These are phyloP conservation scores for Bungarus multicinctus DNA, from an alignment of 2,113 vertebrate species.

Conservation along the genomic window DNA sequence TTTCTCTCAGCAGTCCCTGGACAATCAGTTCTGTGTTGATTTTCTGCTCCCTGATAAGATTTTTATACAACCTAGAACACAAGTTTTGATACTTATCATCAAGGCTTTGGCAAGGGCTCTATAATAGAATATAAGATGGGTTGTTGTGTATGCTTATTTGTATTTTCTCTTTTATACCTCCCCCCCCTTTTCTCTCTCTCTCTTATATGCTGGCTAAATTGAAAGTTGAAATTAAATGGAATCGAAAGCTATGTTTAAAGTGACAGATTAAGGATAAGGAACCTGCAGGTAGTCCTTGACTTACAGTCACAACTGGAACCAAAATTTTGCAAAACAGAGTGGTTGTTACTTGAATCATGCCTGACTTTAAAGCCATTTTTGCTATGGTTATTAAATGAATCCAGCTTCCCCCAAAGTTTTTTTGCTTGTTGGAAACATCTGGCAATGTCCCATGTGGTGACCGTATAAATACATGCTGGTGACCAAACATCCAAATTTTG, in stretches of 20 bases:
- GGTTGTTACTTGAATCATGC: no score
- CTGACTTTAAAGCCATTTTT: neutral
- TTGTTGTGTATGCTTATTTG: neutral
- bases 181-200: fast-evolving
- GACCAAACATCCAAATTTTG: no score
- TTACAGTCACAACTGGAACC: no score
- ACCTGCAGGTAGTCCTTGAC: neutral
- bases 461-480: no score
- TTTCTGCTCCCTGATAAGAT: neutral
- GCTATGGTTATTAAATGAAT: neutral
- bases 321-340: no score
- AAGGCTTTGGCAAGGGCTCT: neutral
- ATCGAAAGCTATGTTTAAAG: neutral
- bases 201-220: neutral
- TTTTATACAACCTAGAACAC: neutral
- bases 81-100: neutral
- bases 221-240: neutral
- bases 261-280: neutral
- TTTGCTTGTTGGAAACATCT: neutral
- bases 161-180: neutral
- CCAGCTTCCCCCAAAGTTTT: neutral
- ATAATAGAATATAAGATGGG: neutral
- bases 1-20: neutral
- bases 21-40: neutral
- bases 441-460: neutral